Evolutionary conservation across 2,113 vertebrate genomes (phyloP).

Genomic region (Coreoperca whiteheadi): DNA sequence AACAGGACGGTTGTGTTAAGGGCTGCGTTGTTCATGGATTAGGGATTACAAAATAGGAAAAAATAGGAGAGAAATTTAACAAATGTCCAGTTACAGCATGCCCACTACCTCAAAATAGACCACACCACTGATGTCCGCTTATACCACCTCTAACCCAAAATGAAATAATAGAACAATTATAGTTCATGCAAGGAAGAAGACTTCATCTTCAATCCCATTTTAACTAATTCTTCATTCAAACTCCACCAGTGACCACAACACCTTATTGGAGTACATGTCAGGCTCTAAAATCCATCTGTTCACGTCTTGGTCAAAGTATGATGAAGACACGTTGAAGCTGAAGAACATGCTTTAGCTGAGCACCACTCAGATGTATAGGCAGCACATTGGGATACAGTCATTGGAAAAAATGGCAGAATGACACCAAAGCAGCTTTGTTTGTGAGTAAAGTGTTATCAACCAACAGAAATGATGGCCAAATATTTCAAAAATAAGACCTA

Average conservation of each 20-base stretch:
- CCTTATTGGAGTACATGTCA: not conserved
- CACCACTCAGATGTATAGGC: not conserved
- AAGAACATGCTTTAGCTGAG: not conserved
- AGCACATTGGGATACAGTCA: no score
- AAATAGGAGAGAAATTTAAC: not conserved
- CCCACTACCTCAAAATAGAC: not conserved
- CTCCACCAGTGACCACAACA: not conserved
- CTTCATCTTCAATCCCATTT: not conserved
- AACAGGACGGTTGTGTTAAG: not conserved
- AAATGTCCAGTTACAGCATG: not conserved
- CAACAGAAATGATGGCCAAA: not conserved
- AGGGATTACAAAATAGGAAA: not conserved
- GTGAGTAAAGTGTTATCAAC: not conserved
- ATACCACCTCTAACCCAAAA: not conserved
- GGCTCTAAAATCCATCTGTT: not conserved
- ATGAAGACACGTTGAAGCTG: not conserved
- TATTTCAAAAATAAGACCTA: not conserved
- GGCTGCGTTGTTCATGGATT: not conserved
- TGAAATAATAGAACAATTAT: not conserved
- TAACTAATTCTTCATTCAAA: not conserved
- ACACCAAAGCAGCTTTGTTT: not conserved
- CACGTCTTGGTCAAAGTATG: not conserved
- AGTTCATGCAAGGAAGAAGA: not conserved
- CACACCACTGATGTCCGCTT: not conserved
- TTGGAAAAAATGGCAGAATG: not conserved